These are phyloP conservation scores for Microcebus ravelobensis DNA, from an alignment of 2,113 vertebrate species.

Conservation along the genomic window DNA sequence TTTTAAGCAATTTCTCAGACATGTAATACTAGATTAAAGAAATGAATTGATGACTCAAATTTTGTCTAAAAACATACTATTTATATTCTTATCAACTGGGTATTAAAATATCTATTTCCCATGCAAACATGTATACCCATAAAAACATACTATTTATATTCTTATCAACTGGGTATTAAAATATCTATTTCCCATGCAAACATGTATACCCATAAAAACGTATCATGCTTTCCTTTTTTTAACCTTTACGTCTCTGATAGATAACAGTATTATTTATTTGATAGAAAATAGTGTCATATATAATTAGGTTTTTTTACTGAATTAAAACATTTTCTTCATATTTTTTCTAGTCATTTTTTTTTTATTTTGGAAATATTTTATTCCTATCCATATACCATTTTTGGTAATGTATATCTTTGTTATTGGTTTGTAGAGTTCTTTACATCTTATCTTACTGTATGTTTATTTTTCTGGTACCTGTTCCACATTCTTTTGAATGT, in stretches of 20 bases:
- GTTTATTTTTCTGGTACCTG: not conserved
- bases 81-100: not conserved
- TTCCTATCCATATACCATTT: not conserved
- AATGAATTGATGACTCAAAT: not conserved
- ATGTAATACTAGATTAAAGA: not conserved
- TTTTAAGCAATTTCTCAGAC: not conserved
- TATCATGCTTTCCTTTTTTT: not conserved
- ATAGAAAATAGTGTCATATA: not conserved
- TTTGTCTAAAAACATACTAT: not conserved
- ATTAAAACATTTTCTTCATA: not conserved
- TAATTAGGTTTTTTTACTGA: not conserved
- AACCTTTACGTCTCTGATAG: not conserved
- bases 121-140: not conserved
- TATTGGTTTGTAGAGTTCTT: not conserved
- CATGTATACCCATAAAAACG: not conserved
- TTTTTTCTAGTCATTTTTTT: not conserved
- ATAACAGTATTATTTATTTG: not conserved
- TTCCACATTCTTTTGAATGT: not conserved
- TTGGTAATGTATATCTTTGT: not conserved
- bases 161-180: not conserved
- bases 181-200: not conserved
- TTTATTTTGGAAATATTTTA: not conserved
- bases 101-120: not conserved
- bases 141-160: not conserved
- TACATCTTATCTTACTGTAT: not conserved